phyloP scores from a whole-genome alignment of 2,888 invertebrate species.

The Trachelus tabidus region DNA sequence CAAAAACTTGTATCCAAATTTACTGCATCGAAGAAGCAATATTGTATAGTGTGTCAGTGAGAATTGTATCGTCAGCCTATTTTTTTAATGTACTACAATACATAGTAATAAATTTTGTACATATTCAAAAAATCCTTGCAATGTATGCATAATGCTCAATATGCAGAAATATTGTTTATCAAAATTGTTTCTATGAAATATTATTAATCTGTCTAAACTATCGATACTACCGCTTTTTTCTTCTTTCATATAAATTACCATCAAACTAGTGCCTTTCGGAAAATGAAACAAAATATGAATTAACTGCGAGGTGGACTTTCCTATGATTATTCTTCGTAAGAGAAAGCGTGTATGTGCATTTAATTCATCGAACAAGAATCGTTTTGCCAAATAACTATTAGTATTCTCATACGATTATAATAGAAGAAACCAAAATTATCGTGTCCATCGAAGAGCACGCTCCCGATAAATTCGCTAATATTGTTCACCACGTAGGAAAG shows the following conservation, averaged over 20 bases:
- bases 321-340: not conserved
- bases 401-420: not conserved
- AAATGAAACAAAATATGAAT: slow-evolving; percentile 1
- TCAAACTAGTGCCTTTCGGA: not conserved
- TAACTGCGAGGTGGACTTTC: not conserved
- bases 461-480: slow-evolving; percentile 29
- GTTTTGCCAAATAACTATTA: not conserved
- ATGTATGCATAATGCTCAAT: slow-evolving; percentile 5
- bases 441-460: not conserved
- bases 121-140: not conserved
- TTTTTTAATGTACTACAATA: not conserved
- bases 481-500: slow-evolving; percentile 32
- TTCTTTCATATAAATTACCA: not conserved
- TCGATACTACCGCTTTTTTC: not conserved
- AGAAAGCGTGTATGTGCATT: not conserved
- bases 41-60: not conserved
- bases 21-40: not conserved
- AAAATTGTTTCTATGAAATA: not conserved
- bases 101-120: not conserved
- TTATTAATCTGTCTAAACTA: not conserved
- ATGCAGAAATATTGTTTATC: slow-evolving; percentile 5
- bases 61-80: not conserved
- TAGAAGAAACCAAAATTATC: slow-evolving; percentile 6
- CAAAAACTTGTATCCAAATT: not conserved
- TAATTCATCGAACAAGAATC: not conserved